A percentile compares a stretch with the other conserved stretches of the same genome.
phyloP scores from a whole-genome alignment of 1,140 invertebrate genomes.

The Dufourea novaeangliae region DNA sequence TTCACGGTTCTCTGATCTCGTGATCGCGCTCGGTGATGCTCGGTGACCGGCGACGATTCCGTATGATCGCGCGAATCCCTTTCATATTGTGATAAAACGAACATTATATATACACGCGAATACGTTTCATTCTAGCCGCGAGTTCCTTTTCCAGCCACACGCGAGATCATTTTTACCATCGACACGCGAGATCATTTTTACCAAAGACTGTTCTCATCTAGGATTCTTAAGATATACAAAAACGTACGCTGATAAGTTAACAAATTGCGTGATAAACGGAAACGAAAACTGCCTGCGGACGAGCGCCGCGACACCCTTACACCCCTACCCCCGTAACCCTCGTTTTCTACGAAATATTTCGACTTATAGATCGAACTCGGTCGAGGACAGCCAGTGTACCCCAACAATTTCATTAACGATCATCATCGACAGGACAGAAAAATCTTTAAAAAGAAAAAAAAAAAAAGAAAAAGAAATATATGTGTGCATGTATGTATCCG shows the following conservation, averaged over 20 bases:
- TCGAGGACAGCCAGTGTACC: not conserved
- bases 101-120: not conserved
- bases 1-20: conserved; percentile 1
- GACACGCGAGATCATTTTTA: conserved; percentile 19
- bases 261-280: conserved; percentile 24
- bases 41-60: not conserved
- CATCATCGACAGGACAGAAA: conserved; percentile 7
- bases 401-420: conserved; percentile 21
- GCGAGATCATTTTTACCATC: conserved; percentile 28
- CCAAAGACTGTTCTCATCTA: conserved; percentile 33
- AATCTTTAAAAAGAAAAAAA: conserved; percentile 1
- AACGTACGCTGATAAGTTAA: not conserved
- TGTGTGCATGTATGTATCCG: conserved; percentile 37
- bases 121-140: not conserved
- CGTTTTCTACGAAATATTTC: conserved; percentile 26
- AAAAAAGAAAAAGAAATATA: not conserved
- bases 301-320: conserved; percentile 9
- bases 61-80: not conserved
- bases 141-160: conserved; percentile 35
- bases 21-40: not conserved
- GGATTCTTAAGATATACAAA: conserved; percentile 23
- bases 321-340: not conserved
- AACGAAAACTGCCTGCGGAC: conserved; percentile 34
- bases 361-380: not conserved
- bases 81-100: conserved; percentile 1